Conservation (phyloP, 2,797 vertebrate genomes). For the Echiichthys vipera region DNA sequence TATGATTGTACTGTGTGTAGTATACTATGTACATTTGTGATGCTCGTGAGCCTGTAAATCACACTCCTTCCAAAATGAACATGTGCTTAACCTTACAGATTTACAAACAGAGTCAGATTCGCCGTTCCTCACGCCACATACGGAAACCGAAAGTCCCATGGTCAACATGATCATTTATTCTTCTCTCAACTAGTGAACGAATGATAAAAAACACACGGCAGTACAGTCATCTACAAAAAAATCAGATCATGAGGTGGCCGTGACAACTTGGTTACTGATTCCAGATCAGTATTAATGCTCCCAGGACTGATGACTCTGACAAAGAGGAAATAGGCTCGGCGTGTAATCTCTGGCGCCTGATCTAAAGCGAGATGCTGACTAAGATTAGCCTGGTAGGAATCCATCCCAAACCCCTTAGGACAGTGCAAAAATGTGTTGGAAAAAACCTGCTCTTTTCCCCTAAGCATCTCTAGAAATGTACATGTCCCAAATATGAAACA, state of each 20-base stretch:
- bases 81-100: constrained; percentile 54
- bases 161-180: constrained; percentile 35
- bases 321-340: constrained; percentile 38
- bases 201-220: constrained; percentile 25
- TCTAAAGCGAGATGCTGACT: constrained; percentile 58
- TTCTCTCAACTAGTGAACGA: constrained; percentile 15
- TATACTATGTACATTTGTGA: constrained; percentile 65
- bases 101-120: constrained; percentile 22
- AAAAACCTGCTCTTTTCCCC: constrained; percentile 35
- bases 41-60: constrained; percentile 53
- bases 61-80: constrained; percentile 64
- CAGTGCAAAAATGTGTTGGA: constrained; percentile 49
- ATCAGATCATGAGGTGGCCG: constrained; percentile 15
- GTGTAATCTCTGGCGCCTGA: constrained; percentile 64
- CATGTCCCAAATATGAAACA: not conserved
- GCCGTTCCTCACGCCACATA: constrained; percentile 28
- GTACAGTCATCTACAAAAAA: constrained; percentile 27
- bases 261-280: constrained; percentile 52
- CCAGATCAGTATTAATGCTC: constrained; percentile 61
- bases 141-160: constrained; percentile 33
- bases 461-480: constrained; percentile 53
- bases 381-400: constrained; percentile 49
- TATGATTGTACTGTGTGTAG: constrained; percentile 73
- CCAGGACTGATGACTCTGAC: constrained; percentile 24
- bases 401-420: constrained; percentile 50